Base-by-base conservation (phyloP, 1,140 invertebrate species). In the Lepidurus apus region DNA sequence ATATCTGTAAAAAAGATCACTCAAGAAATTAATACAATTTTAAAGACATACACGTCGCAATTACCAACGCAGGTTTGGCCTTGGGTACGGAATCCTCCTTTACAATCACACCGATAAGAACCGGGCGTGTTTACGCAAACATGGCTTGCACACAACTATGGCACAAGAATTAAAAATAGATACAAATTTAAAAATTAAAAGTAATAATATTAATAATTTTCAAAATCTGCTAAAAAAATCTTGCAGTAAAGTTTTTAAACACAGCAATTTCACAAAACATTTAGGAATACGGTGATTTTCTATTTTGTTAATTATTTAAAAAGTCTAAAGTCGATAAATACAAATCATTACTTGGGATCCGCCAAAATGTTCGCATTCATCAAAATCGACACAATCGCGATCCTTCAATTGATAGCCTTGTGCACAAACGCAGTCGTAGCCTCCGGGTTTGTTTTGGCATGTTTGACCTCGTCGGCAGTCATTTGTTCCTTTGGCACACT, bases 391-490 rank as follows among this genome's bases (percentile, higher is more conserved):
- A 80, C 89, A 91, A 8, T 87, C 85, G 78, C 84, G 89, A 82
- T 80, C 74, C 4, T 84, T 83, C 4, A 85, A 74, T 34, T 86
- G 86, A 82, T 90, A 88, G 7, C 93, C 94, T 0, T 83, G 80
- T 0, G 91, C 91, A 83, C 94, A 95, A 45, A 88, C 85, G 82
- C 93, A 95, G 0, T 89, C 86, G 82, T 93, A 94, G 3, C 91
- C 91, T 13, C 93, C 93, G 3, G 85, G 86, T 6, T 89, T 86
- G 84, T 95, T 95, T 74, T 89, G 88, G 82, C 94, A 95, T 1
- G 87, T 86, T 83, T 95, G 92, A n/a, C 88, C 87, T 0, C 86
- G 83, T 0, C 86, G 87, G 82, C 93, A 95, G 74, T 83, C 81
- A 53, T 84, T 82, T 7, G 80, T 81, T 8, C 82, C 81, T 47